Evolutionary conservation across 2,797 vertebrate species (phyloP).

Genomic region (Sarcoramphus papa): DNA sequence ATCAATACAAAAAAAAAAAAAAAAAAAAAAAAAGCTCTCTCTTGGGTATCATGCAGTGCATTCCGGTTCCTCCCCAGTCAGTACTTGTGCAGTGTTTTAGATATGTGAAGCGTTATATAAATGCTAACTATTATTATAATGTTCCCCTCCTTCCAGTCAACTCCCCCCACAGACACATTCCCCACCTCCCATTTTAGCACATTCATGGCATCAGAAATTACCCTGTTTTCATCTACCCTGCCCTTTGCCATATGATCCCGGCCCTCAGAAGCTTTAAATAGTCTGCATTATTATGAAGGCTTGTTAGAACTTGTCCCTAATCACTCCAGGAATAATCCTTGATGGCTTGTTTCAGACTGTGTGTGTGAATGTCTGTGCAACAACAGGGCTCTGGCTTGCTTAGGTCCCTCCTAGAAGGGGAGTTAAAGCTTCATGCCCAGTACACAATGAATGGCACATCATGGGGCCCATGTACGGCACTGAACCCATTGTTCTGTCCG

Average conservation of each 20-base stretch:
- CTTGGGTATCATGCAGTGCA: not conserved
- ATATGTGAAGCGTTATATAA: slow-evolving; percentile 34
- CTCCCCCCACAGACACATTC: slow-evolving; percentile 40
- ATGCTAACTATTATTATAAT: slow-evolving; percentile 55
- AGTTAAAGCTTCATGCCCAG: not conserved
- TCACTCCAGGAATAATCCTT: slow-evolving; percentile 67
- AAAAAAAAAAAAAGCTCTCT: not conserved
- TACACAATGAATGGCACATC: not conserved
- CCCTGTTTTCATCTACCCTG: slow-evolving; percentile 56
- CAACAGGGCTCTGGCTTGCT: not conserved
- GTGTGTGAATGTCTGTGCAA: slow-evolving; percentile 4
- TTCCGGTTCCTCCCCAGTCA: slow-evolving; percentile 31
- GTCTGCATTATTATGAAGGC: slow-evolving; percentile 64
- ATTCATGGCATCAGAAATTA: slow-evolving; percentile 44
- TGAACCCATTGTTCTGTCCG: not conserved
- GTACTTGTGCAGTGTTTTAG: slow-evolving; percentile 11
- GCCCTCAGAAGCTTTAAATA: slow-evolving; percentile 64
- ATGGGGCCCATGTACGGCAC: not conserved
- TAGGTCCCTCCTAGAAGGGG: not conserved
- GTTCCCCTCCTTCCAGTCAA: slow-evolving; percentile 42
- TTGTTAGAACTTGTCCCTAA: slow-evolving; percentile 67
- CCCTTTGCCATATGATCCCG: slow-evolving; percentile 63
- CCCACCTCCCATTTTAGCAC: slow-evolving; percentile 47
- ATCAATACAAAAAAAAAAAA: not conserved
- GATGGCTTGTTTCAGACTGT: slow-evolving; percentile 30